These are phyloP conservation scores for Palaemon carinicauda DNA, from an alignment of 1,140 invertebrate species.

Conservation along the genomic window DNA sequence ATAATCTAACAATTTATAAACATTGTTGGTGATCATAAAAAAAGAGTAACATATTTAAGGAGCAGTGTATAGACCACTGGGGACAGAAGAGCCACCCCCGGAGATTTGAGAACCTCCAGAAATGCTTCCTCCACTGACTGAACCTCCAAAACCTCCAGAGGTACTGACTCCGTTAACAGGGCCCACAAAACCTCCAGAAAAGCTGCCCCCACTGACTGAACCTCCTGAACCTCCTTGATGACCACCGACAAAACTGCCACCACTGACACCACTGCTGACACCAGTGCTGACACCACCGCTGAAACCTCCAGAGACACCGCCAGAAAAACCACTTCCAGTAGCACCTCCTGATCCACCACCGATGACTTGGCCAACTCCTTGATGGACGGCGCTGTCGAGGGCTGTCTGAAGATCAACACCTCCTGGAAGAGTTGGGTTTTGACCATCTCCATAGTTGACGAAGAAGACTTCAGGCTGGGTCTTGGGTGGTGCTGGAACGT, in stretches of 20 bases:
- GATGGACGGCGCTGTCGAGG: slow-evolving; percentile 30
- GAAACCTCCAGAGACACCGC: neutral
- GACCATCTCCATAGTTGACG: slow-evolving; percentile 46
- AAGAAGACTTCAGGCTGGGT: slow-evolving; percentile 48
- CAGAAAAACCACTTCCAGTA: neutral
- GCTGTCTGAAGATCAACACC: slow-evolving; percentile 43
- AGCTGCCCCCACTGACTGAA: neutral
- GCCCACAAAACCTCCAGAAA: neutral
- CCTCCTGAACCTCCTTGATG: neutral
- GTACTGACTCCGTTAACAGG: neutral
- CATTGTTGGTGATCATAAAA: too few species aligned
- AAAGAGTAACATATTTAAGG: too few species aligned
- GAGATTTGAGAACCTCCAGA: neutral
- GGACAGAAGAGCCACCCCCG: neutral
- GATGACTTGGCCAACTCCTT: slow-evolving; percentile 8
- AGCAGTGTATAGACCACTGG: neutral
- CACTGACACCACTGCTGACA: neutral
- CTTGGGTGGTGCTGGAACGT: slow-evolving; percentile 35
- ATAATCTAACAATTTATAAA: too few species aligned
- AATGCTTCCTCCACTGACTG: neutral
- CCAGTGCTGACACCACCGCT: neutral
- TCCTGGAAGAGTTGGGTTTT: slow-evolving; percentile 51
- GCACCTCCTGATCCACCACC: neutral
- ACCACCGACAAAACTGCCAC: too few species aligned
- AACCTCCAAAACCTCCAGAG: neutral